Percentiles rank a stretch among this genome's conserved stretches.
These are phyloP conservation scores for Crypturellus tataupa DNA, from an alignment of 2,797 vertebrate genomes.

Conservation along the genomic window DNA sequence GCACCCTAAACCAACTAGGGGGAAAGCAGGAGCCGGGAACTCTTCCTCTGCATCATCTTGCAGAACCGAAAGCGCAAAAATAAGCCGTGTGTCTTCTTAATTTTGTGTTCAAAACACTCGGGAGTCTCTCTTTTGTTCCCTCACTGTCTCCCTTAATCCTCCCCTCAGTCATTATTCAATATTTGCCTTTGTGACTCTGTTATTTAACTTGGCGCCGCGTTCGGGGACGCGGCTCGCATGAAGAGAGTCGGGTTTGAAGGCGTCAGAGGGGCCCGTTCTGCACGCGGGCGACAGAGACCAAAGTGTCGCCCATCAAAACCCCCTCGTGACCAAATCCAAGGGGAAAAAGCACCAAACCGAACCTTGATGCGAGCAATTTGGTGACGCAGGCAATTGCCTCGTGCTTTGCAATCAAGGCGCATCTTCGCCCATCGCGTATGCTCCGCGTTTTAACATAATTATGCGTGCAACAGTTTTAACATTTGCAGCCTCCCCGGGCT, in stretches of 20 bases:
- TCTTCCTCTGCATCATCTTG: not conserved
- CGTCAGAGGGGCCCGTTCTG: not conserved
- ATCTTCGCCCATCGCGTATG: slow-evolving; percentile 70
- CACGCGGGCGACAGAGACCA: slow-evolving; percentile 5
- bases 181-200: slow-evolving; percentile 74
- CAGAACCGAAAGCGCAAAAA: not conserved
- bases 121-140: slow-evolving; percentile 54
- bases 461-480: slow-evolving; percentile 71
- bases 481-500: slow-evolving; percentile 52
- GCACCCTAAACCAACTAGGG: not conserved
- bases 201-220: slow-evolving; percentile 55
- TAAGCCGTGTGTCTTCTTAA: not conserved
- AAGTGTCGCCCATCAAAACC: slow-evolving; percentile 48
- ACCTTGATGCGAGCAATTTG: slow-evolving; percentile 56
- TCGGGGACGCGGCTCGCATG: slow-evolving; percentile 36
- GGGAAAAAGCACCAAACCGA: slow-evolving; percentile 71
- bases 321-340: not conserved
- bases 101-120: slow-evolving; percentile 8
- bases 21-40: not conserved
- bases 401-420: slow-evolving; percentile 72
- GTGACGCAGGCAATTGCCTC: slow-evolving; percentile 72
- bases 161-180: slow-evolving; percentile 73
- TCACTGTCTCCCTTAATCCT: slow-evolving; percentile 43
- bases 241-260: slow-evolving; percentile 15
- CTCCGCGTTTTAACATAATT: slow-evolving; percentile 77